Percentiles rank a stretch among this genome's conserved stretches.
Conservation (phyloP, 2,797 vertebrate species). For the Oreochromis grahami region DNA sequence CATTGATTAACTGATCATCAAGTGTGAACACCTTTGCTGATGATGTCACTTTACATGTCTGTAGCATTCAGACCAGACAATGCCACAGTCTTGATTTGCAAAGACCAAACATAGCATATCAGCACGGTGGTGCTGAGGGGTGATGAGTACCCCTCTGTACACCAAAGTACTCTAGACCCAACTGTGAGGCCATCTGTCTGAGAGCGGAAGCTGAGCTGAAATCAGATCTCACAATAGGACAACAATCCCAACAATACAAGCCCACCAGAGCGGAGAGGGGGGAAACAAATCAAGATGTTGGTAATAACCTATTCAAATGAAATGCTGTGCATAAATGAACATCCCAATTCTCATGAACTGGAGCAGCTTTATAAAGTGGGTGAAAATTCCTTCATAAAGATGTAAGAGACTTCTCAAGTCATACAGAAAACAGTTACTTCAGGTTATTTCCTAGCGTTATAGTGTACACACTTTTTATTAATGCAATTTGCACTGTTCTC, state of each 20-base stretch:
- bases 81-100: not conserved
- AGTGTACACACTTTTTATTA: not conserved
- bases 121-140: not conserved
- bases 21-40: not conserved
- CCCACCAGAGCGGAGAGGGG: not conserved
- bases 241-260: not conserved
- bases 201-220: not conserved
- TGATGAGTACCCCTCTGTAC: not conserved
- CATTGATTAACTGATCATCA: not conserved
- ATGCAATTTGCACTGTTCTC: not conserved
- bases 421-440: not conserved
- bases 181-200: not conserved
- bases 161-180: not conserved
- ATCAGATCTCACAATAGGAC: not conserved
- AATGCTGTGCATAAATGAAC: not conserved
- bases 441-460: not conserved
- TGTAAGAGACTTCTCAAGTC: not conserved
- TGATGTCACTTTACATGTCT: not conserved
- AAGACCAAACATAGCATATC: not conserved
- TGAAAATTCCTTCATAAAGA: not conserved
- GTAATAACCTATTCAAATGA: not conserved
- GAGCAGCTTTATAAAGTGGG: not conserved
- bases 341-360: not conserved
- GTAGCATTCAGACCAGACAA: not conserved
- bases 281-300: not conserved